Evolutionary conservation across 2,797 vertebrate species (phyloP).

Genomic region (Rhincodon typus): DNA sequence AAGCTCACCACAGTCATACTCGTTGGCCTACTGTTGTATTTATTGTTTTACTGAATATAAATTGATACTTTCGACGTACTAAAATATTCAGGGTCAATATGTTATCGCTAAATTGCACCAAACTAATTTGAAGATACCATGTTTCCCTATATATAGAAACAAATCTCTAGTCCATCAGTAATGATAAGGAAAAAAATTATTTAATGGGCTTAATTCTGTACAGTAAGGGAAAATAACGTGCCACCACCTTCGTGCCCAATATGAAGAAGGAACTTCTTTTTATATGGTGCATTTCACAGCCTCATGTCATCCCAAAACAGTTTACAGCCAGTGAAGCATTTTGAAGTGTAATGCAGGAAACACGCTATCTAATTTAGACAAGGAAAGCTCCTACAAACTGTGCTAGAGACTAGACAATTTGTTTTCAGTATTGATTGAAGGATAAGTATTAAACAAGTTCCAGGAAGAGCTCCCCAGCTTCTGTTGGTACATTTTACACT

Average conservation of each 20-base stretch:
- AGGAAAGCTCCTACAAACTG: neutral
- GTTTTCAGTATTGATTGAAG: neutral
- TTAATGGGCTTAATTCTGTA: neutral
- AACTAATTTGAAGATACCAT: neutral
- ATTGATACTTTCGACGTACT: neutral
- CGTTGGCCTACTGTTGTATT: neutral
- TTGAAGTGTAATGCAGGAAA: neutral
- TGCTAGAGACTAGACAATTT: neutral
- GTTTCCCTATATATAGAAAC: neutral
- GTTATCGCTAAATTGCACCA: neutral
- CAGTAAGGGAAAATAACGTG: neutral
- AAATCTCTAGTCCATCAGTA: neutral
- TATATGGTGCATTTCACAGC: neutral
- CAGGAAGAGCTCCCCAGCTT: neutral
- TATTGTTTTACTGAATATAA: neutral
- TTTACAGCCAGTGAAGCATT: neutral
- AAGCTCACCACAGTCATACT: neutral
- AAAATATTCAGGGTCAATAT: neutral
- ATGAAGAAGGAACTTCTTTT: neutral
- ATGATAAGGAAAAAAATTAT: neutral
- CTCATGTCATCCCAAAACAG: neutral
- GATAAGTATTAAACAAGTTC: neutral
- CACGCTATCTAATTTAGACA: neutral
- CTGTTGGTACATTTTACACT: neutral
- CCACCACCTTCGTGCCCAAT: neutral